phyloP scores from a whole-genome alignment of 2,888 invertebrate species.

The Tricholauxania praeusta region DNA sequence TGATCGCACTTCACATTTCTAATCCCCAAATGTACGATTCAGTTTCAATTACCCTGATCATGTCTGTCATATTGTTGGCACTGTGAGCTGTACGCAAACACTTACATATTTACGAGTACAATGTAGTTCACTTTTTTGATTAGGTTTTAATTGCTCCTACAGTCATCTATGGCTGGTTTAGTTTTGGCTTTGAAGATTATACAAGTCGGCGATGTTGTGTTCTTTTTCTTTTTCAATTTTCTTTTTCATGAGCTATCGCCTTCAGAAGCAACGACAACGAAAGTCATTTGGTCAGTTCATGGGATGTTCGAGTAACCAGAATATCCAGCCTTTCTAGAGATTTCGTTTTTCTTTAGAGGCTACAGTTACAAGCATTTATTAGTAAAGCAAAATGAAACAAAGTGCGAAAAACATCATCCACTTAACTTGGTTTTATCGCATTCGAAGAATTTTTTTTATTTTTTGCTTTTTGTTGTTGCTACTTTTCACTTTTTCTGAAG shows the following conservation, averaged over 20 bases:
- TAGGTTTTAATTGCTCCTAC: constrained; percentile 44
- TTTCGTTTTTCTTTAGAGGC: constrained; percentile 38
- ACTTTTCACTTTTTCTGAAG: constrained; percentile 45
- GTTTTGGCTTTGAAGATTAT: constrained; percentile 12
- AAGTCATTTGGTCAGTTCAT: constrained; percentile 49
- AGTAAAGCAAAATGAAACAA: constrained; percentile 10
- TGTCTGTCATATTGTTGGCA: background rate
- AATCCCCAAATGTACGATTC: background rate
- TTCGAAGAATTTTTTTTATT: constrained; percentile 33
- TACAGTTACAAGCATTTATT: background rate
- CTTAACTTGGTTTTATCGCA: constrained; percentile 29
- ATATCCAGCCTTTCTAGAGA: constrained; percentile 53
- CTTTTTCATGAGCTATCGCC: background rate
- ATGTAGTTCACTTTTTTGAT: constrained; percentile 30
- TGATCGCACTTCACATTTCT: background rate
- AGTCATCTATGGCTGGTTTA: constrained; percentile 3
- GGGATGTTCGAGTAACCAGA: constrained; percentile 53
- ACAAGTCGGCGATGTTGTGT: constrained; percentile 3
- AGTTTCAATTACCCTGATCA: constrained; percentile 23
- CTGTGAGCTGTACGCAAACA: constrained; percentile 1
- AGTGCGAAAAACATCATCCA: constrained; percentile 41
- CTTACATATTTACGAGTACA: constrained; percentile 18
- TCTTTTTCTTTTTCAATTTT: constrained; percentile 6
- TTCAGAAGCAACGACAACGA: constrained; percentile 49
- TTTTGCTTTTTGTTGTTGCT: constrained; percentile 2